Percentiles rank a stretch among this genome's conserved stretches.
Evolutionary conservation across 1,140 invertebrate species (phyloP).

Genomic region (Oryctes rhinoceros): DNA sequence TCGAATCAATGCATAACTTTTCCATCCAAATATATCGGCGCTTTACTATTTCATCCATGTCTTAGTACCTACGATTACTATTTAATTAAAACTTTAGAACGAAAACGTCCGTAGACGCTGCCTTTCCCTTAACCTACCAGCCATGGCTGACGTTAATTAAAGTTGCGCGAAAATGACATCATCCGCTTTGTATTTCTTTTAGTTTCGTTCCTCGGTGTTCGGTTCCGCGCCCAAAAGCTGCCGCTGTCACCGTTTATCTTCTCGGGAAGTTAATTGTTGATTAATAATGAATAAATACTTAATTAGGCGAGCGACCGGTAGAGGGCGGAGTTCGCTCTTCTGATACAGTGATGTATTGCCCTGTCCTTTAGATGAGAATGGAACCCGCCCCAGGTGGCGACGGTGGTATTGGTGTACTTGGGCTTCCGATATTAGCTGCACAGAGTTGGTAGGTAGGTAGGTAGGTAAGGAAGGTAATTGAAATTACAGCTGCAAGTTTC

Average conservation of each 20-base stretch:
- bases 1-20: too few relatives aligned
- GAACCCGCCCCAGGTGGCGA: neutral
- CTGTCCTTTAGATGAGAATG: neutral
- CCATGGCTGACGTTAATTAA: too few relatives aligned
- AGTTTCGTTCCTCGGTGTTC: too few relatives aligned
- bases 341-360: constrained; percentile 25
- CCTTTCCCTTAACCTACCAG: too few relatives aligned
- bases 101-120: too few relatives aligned
- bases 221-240: neutral
- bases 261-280: constrained; percentile 16
- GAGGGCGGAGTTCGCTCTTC: neutral
- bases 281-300: constrained; percentile 35
- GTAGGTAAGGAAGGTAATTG: neutral
- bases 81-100: too few relatives aligned
- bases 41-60: too few relatives aligned
- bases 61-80: too few relatives aligned
- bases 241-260: constrained; percentile 18
- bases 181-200: too few relatives aligned
- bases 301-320: neutral
- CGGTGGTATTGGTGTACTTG: neutral
- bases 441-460: neutral
- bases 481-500: neutral
- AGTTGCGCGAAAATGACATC: too few relatives aligned
- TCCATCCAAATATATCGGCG: too few relatives aligned
- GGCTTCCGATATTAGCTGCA: neutral